These are phyloP conservation scores for Ischnus inquisitorius DNA, from an alignment of 2,888 invertebrate species.

Conservation along the genomic window DNA sequence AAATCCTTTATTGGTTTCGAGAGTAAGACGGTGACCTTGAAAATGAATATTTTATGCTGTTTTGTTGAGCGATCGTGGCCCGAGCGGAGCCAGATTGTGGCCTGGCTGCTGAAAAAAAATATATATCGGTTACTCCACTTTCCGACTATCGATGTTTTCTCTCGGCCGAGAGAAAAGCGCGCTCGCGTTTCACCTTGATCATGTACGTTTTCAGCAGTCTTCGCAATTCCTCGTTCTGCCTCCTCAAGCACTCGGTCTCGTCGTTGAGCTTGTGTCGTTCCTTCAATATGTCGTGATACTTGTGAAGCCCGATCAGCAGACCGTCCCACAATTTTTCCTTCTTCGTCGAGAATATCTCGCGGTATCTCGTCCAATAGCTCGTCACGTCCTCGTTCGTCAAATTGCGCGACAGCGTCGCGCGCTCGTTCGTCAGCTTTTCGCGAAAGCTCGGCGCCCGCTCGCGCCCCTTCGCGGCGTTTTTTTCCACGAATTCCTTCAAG, in stretches of 20 bases:
- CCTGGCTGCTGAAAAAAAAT: slow-evolving; percentile 52
- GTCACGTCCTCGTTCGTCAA: slow-evolving; percentile 87
- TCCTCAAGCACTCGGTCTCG: slow-evolving; percentile 89
- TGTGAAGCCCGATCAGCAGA: slow-evolving; percentile 88
- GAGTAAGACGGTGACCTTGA: background rate
- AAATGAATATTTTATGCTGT: slow-evolving; percentile 2
- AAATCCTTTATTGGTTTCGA: slow-evolving; percentile 16
- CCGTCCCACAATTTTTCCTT: slow-evolving; percentile 91
- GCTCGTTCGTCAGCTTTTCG: slow-evolving; percentile 82
- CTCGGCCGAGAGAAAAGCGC: background rate
- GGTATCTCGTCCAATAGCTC: slow-evolving; percentile 90
- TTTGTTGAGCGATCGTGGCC: slow-evolving; percentile 48
- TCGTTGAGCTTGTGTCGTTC: slow-evolving; percentile 89
- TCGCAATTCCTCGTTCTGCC: slow-evolving; percentile 90
- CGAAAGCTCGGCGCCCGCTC: slow-evolving; percentile 73
- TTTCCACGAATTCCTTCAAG: slow-evolving; percentile 88
- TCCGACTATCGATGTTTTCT: background rate
- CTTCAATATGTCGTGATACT: slow-evolving; percentile 89
- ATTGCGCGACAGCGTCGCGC: slow-evolving; percentile 87
- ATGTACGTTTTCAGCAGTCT: slow-evolving; percentile 89
- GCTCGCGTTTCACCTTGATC: slow-evolving; percentile 71
- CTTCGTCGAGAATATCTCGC: slow-evolving; percentile 87
- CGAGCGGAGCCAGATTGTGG: slow-evolving; percentile 35
- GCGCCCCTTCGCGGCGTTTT: slow-evolving; percentile 81
- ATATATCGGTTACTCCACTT: background rate